Conservation (phyloP, 2,888 invertebrate genomes). For the Pecten maximus region DNA sequence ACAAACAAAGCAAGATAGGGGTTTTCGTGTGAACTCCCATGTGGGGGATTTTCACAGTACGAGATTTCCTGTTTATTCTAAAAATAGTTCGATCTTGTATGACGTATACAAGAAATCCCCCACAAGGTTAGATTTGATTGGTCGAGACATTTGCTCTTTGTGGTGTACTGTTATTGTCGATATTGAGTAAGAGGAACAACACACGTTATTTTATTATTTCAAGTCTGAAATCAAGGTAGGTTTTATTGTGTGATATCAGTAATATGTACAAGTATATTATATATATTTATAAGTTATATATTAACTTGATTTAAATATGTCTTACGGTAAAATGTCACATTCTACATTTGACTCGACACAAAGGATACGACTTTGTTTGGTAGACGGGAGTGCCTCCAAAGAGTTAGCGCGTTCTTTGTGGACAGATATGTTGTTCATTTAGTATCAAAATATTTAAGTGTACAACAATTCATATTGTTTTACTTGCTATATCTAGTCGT, state of each 20-base stretch:
- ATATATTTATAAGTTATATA: neutral
- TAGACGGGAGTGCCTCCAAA: neutral
- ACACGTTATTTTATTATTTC: neutral
- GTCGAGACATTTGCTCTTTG: neutral
- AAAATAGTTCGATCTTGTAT: neutral
- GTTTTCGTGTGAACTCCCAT: neutral
- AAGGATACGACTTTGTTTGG: neutral
- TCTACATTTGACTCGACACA: neutral
- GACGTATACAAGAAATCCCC: neutral
- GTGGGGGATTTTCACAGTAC: neutral
- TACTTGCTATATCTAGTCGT: no score
- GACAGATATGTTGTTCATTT: no score
- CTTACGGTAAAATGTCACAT: neutral
- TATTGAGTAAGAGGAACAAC: neutral
- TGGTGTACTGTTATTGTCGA: conserved; percentile 10
- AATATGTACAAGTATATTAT: neutral
- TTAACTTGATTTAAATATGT: neutral
- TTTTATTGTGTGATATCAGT: neutral
- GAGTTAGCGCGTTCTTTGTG: neutral
- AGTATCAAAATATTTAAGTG: no score
- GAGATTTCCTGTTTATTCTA: neutral
- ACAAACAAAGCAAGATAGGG: neutral
- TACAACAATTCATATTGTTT: no score
- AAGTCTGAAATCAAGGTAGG: neutral
- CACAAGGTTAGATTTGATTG: neutral